phyloP scores from a whole-genome alignment of 2,113 vertebrate genomes.

The Clarias magur region DNA sequence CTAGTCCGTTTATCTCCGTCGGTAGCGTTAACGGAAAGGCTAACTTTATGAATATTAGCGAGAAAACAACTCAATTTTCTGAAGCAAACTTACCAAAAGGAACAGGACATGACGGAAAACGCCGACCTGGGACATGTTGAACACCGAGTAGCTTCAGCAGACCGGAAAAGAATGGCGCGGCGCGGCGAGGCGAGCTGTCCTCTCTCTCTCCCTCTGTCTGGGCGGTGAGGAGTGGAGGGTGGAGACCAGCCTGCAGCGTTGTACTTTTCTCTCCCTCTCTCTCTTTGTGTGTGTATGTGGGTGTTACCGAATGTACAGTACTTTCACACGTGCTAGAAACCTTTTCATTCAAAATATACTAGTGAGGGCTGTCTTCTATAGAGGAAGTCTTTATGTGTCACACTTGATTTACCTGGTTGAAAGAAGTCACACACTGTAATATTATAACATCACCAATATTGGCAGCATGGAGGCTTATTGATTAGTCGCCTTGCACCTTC shows the following conservation, averaged over 20 bases:
- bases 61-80: background rate
- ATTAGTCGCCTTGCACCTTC: too few species aligned
- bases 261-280: background rate
- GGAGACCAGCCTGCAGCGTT: background rate
- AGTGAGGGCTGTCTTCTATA: background rate
- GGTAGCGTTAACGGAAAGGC: background rate
- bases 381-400: too few species aligned
- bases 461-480: too few species aligned
- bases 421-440: too few species aligned
- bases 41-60: background rate
- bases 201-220: constrained; percentile 22
- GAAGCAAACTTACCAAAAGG: constrained; percentile 24
- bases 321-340: background rate
- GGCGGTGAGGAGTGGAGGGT: constrained; percentile 21
- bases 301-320: background rate
- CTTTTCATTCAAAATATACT: background rate
- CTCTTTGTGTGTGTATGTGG: background rate
- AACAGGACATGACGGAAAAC: constrained; percentile 10
- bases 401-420: too few species aligned
- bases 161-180: constrained; percentile 15
- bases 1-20: background rate
- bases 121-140: constrained; percentile 16
- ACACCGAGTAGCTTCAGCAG: background rate
- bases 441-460: too few species aligned
- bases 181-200: background rate